phyloP scores from a whole-genome alignment of 1,140 invertebrate genomes.

The Meloidogyne hapla region DNA sequence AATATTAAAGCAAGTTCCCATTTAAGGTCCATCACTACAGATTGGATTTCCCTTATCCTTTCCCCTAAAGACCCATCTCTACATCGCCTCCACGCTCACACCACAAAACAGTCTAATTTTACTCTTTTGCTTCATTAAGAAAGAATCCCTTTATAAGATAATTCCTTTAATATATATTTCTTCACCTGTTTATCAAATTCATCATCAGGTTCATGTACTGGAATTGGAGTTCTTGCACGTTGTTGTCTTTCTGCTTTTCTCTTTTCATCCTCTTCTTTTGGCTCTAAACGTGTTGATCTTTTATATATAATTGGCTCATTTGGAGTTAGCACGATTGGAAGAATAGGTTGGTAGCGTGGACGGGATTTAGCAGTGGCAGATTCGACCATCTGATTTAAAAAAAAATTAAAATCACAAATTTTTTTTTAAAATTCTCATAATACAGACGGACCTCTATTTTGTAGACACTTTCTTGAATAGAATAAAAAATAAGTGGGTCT shows the following conservation, averaged over 20 bases:
- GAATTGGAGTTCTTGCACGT: slow-evolving; percentile 49
- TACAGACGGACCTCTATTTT: no score
- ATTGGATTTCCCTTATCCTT: no score
- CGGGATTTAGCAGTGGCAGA: background rate
- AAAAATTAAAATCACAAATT: no score
- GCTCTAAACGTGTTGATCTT: slow-evolving; percentile 51
- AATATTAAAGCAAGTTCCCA: background rate
- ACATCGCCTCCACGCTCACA: no score
- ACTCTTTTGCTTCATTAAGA: no score
- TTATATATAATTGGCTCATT: slow-evolving; percentile 49
- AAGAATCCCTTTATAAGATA: no score
- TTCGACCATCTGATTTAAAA: background rate
- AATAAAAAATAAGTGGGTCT: no score
- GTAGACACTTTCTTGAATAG: no score
- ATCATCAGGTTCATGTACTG: slow-evolving; percentile 31
- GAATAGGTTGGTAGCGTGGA: slow-evolving; percentile 38
- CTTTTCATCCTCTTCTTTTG: slow-evolving; percentile 18
- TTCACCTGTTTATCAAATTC: slow-evolving; percentile 37
- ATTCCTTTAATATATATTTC: slow-evolving; percentile 14
- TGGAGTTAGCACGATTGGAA: slow-evolving; percentile 14
- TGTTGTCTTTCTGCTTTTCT: slow-evolving; percentile 41
- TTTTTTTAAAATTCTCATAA: no score
- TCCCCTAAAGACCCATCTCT: no score
- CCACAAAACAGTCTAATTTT: no score
- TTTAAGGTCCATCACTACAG: no score